These are phyloP conservation scores for Clusia tigrina DNA, from an alignment of 2,888 invertebrate species.

Conservation along the genomic window DNA sequence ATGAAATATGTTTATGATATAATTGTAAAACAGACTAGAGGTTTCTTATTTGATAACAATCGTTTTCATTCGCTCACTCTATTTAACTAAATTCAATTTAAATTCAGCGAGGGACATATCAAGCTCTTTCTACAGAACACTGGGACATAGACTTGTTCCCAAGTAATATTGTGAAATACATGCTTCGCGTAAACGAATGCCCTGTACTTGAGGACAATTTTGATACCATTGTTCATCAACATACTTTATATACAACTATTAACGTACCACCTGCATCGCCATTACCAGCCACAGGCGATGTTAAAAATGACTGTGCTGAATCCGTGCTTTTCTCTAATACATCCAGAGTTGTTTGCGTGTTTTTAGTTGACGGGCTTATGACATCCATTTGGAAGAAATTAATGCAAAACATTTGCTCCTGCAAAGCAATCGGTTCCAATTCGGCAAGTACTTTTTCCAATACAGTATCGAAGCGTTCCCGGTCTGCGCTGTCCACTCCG, in stretches of 20 bases:
- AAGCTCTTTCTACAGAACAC: too few species aligned
- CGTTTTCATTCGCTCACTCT: too few species aligned
- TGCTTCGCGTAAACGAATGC: too few species aligned
- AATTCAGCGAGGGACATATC: too few species aligned
- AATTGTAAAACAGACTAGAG: too few species aligned
- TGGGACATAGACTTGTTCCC: too few species aligned
- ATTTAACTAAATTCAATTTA: too few species aligned
- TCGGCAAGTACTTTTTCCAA: constrained; percentile 87
- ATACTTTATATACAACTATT: too few species aligned
- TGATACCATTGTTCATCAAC: too few species aligned
- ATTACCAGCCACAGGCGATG: constrained; percentile 39
- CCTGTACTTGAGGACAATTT: too few species aligned
- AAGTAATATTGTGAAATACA: neutral
- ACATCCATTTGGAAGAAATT: constrained; percentile 87
- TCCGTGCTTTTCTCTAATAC: constrained; percentile 60
- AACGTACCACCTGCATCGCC: constrained; percentile 29
- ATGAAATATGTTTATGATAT: too few species aligned
- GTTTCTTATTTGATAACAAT: too few species aligned
- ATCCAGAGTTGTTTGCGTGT: constrained; percentile 70
- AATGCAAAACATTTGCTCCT: constrained; percentile 94
- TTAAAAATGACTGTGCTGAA: constrained; percentile 49
- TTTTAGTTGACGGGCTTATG: constrained; percentile 68
- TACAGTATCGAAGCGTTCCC: constrained; percentile 72
- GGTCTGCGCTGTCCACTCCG: constrained; percentile 70
- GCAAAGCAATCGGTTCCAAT: constrained; percentile 88